Percentiles rank a stretch among this genome's conserved stretches.
Evolutionary conservation across 2,113 vertebrate genomes (phyloP).

Genomic region (Mirounga angustirostris): DNA sequence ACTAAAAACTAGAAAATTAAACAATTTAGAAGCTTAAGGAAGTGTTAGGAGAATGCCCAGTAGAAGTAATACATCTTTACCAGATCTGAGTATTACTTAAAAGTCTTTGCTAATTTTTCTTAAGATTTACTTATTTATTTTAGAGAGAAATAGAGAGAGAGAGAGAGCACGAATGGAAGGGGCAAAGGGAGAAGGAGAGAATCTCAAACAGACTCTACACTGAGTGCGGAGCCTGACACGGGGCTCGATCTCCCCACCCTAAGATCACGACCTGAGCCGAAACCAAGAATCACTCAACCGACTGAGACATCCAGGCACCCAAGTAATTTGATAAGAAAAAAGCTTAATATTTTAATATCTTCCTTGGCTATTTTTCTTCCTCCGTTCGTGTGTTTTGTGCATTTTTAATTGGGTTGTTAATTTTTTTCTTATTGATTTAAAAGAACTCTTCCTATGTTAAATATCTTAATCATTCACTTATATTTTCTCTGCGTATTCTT

Average conservation of each 20-base stretch:
- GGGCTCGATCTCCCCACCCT: background rate
- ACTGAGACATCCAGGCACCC: background rate
- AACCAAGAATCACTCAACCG: background rate
- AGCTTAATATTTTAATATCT: background rate
- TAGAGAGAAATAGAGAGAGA: background rate
- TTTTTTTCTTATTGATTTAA: background rate
- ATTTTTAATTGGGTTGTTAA: background rate
- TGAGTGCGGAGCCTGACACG: background rate
- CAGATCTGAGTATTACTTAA: background rate
- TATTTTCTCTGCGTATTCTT: background rate
- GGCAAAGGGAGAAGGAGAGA: background rate
- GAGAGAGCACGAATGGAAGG: background rate
- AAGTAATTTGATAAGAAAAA: background rate
- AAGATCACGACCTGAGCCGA: background rate
- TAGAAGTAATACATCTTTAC: background rate
- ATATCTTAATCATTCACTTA: background rate
- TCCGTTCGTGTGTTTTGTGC: background rate
- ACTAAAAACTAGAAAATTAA: constrained; percentile 30
- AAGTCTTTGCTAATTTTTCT: background rate
- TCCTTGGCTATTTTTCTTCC: background rate
- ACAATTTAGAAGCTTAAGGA: background rate
- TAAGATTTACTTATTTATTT: background rate
- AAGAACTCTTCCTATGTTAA: background rate
- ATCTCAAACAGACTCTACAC: background rate
- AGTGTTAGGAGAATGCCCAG: background rate